These are phyloP conservation scores for Ladona fulva DNA, from an alignment of 1,140 invertebrate species.

Conservation along the genomic window DNA sequence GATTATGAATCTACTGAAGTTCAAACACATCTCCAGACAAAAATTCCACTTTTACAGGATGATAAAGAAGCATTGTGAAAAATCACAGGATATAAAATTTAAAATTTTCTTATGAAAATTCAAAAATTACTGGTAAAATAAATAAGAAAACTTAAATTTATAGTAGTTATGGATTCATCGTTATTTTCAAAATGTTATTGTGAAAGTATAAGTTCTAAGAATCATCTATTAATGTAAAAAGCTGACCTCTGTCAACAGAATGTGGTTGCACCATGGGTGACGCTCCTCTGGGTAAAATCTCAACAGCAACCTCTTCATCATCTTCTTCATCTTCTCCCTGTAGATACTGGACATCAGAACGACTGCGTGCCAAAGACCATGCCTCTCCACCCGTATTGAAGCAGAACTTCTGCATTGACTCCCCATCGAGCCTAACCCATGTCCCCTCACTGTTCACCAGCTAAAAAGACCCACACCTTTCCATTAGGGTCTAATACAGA, in stretches of 20 bases:
- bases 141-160: neutral
- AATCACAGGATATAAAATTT: neutral
- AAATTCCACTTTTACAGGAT: too few relatives aligned
- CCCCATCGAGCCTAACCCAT: conserved; percentile 58
- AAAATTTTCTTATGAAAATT: neutral
- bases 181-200: too few relatives aligned
- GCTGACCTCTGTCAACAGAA: neutral
- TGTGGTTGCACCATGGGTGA: neutral
- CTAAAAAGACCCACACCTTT: conserved; percentile 27
- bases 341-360: conserved; percentile 59
- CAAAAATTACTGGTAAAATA: neutral
- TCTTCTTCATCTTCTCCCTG: conserved; percentile 47
- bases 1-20: too few relatives aligned
- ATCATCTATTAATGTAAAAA: too few relatives aligned
- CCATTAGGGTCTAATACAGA: conserved; percentile 1
- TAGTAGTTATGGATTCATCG: too few relatives aligned
- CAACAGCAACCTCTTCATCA: conserved; percentile 45
- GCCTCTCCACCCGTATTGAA: conserved; percentile 58
- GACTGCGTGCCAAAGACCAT: conserved; percentile 64
- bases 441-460: conserved; percentile 51
- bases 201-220: neutral
- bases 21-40: too few relatives aligned
- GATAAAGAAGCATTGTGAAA: neutral
- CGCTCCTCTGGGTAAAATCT: neutral
- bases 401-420: conserved; percentile 56